phyloP scores from a whole-genome alignment of 2,113 vertebrate genomes.

The Cyprinodon variegatus region DNA sequence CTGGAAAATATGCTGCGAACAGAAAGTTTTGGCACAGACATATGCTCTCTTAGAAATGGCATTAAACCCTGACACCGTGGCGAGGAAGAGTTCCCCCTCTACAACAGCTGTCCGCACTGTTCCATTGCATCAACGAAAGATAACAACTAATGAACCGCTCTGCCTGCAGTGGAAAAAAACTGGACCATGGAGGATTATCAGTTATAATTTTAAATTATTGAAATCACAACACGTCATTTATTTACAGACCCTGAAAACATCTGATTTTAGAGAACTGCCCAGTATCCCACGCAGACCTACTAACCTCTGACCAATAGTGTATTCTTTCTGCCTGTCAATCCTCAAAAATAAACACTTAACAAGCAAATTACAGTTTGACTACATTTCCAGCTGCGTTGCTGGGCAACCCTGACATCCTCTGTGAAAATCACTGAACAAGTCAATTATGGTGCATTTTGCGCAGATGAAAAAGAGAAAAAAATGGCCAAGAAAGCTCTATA shows the following conservation, averaged over 20 bases:
- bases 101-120: slow-evolving; percentile 58
- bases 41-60: slow-evolving; percentile 54
- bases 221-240: not conserved
- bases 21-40: slow-evolving; percentile 28
- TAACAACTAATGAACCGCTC: slow-evolving; percentile 26
- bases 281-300: not conserved
- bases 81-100: slow-evolving; percentile 39
- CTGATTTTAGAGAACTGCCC: not conserved
- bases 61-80: slow-evolving; percentile 34
- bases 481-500: slow-evolving; percentile 39
- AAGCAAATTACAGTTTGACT: slow-evolving; percentile 49
- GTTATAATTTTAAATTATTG: slow-evolving; percentile 20
- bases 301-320: not conserved
- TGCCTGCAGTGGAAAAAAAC: slow-evolving; percentile 35
- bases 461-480: slow-evolving; percentile 46
- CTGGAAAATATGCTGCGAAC: slow-evolving; percentile 40
- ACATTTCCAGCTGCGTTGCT: slow-evolving; percentile 64
- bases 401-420: slow-evolving; percentile 59
- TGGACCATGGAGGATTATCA: slow-evolving; percentile 9
- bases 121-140: slow-evolving; percentile 54
- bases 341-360: slow-evolving; percentile 29
- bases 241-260: slow-evolving; percentile 15
- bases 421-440: slow-evolving; percentile 55
- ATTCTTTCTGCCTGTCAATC: not conserved
- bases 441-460: slow-evolving; percentile 66